Percentiles rank a stretch among this genome's conserved stretches.
Evolutionary conservation across 92 coral and sea anemone species (phyloP).

Genomic region (Heteractis magnifica): DNA sequence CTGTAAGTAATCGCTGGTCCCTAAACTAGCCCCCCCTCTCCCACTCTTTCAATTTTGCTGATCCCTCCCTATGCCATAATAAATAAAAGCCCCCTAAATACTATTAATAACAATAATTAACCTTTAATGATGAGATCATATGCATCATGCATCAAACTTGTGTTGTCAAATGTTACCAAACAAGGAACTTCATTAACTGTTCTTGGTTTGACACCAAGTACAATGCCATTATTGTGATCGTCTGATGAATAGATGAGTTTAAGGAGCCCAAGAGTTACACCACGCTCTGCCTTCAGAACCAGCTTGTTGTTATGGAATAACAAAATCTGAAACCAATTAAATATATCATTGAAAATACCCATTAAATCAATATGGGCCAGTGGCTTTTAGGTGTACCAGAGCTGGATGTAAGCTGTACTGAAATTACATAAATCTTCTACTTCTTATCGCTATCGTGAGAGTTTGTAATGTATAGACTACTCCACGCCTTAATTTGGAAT

Average conservation of each 20-base stretch:
- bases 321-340: conserved; percentile 15
- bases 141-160: conserved; percentile 43
- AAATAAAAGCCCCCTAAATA: too few relatives aligned
- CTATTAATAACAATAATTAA: not conserved
- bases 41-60: too few relatives aligned
- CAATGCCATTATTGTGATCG: conserved; percentile 46
- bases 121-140: conserved; percentile 78
- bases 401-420: too few relatives aligned
- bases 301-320: conserved; percentile 28
- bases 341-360: not conserved
- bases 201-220: conserved; percentile 64
- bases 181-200: conserved; percentile 49
- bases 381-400: too few relatives aligned
- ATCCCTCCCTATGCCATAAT: too few relatives aligned
- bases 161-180: conserved; percentile 67
- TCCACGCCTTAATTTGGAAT: too few relatives aligned
- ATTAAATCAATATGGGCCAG: not conserved
- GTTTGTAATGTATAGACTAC: too few relatives aligned
- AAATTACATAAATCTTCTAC: too few relatives aligned
- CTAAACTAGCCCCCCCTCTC: too few relatives aligned
- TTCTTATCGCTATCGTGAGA: too few relatives aligned
- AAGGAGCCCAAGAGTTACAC: conserved; percentile 66
- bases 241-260: conserved; percentile 72
- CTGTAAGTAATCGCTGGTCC: too few relatives aligned
- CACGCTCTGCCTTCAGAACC: conserved; percentile 65